Evolutionary conservation across 2,113 vertebrate species (phyloP).

Genomic region (Lates calcarifer): DNA sequence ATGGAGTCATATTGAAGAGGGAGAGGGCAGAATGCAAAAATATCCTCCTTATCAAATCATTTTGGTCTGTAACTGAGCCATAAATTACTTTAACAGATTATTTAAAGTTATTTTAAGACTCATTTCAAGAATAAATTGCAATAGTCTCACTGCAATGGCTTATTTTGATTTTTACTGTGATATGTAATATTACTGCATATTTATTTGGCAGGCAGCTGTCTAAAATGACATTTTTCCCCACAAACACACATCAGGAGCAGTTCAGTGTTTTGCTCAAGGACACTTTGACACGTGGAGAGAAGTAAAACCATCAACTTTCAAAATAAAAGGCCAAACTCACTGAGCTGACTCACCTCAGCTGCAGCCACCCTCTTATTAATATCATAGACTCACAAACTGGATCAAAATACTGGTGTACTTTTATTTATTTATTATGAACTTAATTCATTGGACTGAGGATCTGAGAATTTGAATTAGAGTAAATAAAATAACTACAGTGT

Average conservation of each 20-base stretch:
- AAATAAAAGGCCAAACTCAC: neutral
- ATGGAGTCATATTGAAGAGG: conserved; percentile 18
- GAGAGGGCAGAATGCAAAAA: conserved; percentile 8
- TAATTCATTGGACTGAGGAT: neutral
- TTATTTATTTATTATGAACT: conserved; percentile 30
- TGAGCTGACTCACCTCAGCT: neutral
- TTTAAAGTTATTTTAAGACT: neutral
- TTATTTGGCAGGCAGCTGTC: neutral
- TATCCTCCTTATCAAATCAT: neutral
- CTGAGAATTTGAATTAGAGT: conserved; percentile 26
- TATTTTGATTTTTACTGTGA: neutral
- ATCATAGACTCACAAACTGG: neutral
- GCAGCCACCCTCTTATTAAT: conserved; percentile 1
- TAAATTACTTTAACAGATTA: neutral
- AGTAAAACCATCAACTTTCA: conserved; percentile 3
- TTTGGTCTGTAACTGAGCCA: neutral
- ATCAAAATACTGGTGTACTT: conserved; percentile 2
- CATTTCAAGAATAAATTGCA: conserved; percentile 1
- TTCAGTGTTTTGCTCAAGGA: conserved; percentile 5
- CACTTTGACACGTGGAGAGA: neutral
- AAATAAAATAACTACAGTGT: conserved; percentile 46
- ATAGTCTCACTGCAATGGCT: neutral
- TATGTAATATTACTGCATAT: neutral
- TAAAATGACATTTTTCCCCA: neutral
- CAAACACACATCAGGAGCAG: neutral